phyloP scores from a whole-genome alignment of 2,113 vertebrate genomes.

The Psophia crepitans region DNA sequence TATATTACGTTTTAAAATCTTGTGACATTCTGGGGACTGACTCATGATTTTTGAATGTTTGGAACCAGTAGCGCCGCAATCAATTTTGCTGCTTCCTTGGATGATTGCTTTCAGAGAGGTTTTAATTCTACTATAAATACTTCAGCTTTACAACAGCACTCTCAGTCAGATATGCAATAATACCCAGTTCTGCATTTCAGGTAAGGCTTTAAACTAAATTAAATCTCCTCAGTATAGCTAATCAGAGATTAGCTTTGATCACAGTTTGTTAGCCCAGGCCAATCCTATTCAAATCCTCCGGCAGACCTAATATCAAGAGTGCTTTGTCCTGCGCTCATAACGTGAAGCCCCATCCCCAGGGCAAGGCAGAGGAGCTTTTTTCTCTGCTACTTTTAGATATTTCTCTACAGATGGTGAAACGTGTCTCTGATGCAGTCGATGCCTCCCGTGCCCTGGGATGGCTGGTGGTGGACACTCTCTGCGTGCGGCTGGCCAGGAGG shows the following conservation, averaged over 20 bases:
- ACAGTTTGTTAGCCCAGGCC: conserved; percentile 25
- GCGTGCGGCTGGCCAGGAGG: fast-evolving
- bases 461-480: neutral
- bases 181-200: conserved; percentile 50
- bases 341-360: neutral
- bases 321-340: neutral
- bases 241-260: conserved; percentile 63
- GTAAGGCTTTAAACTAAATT: conserved; percentile 39
- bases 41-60: neutral
- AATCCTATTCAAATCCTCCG: neutral
- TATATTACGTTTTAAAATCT: neutral
- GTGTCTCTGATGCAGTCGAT: fast-evolving
- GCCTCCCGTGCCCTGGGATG: neutral
- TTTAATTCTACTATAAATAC: conserved; percentile 45
- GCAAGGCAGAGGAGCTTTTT: neutral
- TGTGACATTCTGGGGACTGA: neutral
- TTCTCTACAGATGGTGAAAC: fast-evolving
- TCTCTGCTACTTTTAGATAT: neutral
- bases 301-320: neutral
- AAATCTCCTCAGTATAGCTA: conserved; percentile 51
- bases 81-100: neutral
- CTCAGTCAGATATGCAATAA: neutral
- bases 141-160: neutral
- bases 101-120: conserved; percentile 36
- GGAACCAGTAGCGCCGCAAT: neutral